Percentiles rank a stretch among this genome's conserved stretches.
Conservation (phyloP, 2,888 invertebrate species). For the Tachina lurida region DNA sequence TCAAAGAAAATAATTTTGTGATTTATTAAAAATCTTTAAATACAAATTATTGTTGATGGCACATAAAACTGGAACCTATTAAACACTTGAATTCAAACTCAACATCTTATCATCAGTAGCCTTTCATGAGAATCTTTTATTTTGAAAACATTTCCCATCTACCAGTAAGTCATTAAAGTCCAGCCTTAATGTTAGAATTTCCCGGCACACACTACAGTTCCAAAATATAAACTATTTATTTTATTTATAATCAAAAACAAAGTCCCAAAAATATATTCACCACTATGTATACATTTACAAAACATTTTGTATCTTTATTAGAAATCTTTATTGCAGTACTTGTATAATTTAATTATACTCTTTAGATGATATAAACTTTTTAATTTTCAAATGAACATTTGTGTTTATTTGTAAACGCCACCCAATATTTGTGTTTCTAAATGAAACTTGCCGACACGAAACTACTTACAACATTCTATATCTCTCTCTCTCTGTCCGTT, state of each 20-base stretch:
- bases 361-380: conserved; percentile 47
- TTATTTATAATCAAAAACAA: not conserved
- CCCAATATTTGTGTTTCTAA: conserved; percentile 33
- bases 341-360: conserved; percentile 55
- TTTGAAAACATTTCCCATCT: conserved; percentile 9
- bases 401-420: conserved; percentile 54
- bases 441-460: conserved; percentile 56
- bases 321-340: conserved; percentile 56
- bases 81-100: not conserved
- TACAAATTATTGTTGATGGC: conserved; percentile 17
- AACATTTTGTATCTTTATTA: conserved; percentile 57
- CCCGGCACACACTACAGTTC: not conserved
- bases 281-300: not conserved
- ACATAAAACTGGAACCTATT: not conserved
- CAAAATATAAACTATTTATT: conserved; percentile 7
- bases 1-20: not conserved
- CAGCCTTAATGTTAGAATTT: conserved; percentile 2
- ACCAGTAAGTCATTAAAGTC: conserved; percentile 19
- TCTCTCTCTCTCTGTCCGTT: conserved; percentile 6
- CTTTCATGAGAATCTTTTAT: not conserved
- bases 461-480: conserved; percentile 37
- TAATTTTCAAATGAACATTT: conserved; percentile 31
- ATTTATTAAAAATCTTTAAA: conserved; percentile 9
- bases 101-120: conserved; percentile 5
- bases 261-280: conserved; percentile 22